Conservation (phyloP, 2,797 vertebrate species). For the Cyclura pinguis region DNA sequence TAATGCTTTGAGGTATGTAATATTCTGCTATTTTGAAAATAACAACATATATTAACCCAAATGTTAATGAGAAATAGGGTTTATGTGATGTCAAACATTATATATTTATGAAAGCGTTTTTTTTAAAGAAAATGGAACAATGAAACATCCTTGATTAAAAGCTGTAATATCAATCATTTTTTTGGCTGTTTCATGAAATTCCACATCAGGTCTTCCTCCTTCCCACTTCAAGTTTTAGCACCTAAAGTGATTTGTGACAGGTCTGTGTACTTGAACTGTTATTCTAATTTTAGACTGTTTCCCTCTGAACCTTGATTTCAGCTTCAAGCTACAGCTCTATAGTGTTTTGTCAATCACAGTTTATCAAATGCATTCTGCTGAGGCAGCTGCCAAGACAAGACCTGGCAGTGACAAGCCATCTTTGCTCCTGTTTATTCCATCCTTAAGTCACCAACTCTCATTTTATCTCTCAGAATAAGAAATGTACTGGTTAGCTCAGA, state of each 20-base stretch:
- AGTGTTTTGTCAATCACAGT: constrained; percentile 78
- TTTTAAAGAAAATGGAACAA: background rate
- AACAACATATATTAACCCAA: background rate
- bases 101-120: background rate
- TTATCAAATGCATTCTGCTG: constrained; percentile 76
- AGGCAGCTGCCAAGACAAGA: constrained; percentile 76
- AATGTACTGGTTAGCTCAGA: constrained; percentile 62
- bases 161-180: constrained; percentile 39
- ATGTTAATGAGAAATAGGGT: constrained; percentile 5
- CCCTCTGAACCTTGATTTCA: constrained; percentile 62
- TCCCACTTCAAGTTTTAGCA: constrained; percentile 40
- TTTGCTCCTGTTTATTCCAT: constrained; percentile 68
- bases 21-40: constrained; percentile 11
- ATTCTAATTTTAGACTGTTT: constrained; percentile 69
- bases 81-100: background rate
- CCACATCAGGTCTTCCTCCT: constrained; percentile 10
- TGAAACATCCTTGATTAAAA: background rate
- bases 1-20: background rate
- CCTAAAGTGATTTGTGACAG: constrained; percentile 48
- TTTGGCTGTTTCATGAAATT: constrained; percentile 45
- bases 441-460: constrained; percentile 66
- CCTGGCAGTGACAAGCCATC: constrained; percentile 72
- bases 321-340: constrained; percentile 71
- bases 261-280: constrained; percentile 57
- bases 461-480: constrained; percentile 71